Percentiles rank a stretch among this genome's conserved stretches.
Conservation (phyloP, 2,797 vertebrate species). For the Crotalus adamanteus region DNA sequence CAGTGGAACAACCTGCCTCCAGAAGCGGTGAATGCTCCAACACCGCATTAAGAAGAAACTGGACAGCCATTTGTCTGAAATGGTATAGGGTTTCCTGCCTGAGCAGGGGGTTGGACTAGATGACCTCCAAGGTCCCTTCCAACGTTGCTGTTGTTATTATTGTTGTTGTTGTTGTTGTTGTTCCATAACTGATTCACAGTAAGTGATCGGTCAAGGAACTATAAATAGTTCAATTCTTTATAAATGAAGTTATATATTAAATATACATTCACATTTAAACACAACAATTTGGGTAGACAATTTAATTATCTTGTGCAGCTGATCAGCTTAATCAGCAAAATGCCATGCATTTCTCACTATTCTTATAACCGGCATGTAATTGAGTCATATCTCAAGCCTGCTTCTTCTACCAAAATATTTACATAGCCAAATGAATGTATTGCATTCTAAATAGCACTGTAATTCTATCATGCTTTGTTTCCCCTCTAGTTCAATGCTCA, state of each 20-base stretch:
- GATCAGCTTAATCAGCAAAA: slow-evolving; percentile 17
- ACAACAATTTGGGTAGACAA: slow-evolving; percentile 1
- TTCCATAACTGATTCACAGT: background rate
- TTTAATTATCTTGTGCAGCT: slow-evolving; percentile 11
- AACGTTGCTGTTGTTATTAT: too few relatives aligned
- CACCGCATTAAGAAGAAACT: too few relatives aligned
- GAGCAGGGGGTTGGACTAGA: too few relatives aligned
- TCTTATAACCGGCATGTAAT: slow-evolving; percentile 6
- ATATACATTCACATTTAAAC: slow-evolving; percentile 5
- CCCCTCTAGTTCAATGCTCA: slow-evolving; percentile 8
- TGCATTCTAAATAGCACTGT: background rate
- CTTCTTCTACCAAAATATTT: slow-evolving; percentile 34
- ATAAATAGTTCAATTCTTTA: background rate
- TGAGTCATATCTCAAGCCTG: slow-evolving; percentile 11
- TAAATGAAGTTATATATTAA: background rate
- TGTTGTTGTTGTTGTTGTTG: background rate
- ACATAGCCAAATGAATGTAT: background rate
- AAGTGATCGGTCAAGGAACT: background rate
- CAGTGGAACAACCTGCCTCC: too few relatives aligned
- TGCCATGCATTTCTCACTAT: background rate
- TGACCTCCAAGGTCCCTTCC: too few relatives aligned
- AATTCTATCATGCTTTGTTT: background rate
- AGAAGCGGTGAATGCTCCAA: too few relatives aligned
- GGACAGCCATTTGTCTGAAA: too few relatives aligned
- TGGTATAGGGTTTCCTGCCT: too few relatives aligned